A percentile compares a stretch with the other conserved stretches of the same genome.
phyloP scores from a whole-genome alignment of 2,113 vertebrate genomes.

The Chamaea fasciata region DNA sequence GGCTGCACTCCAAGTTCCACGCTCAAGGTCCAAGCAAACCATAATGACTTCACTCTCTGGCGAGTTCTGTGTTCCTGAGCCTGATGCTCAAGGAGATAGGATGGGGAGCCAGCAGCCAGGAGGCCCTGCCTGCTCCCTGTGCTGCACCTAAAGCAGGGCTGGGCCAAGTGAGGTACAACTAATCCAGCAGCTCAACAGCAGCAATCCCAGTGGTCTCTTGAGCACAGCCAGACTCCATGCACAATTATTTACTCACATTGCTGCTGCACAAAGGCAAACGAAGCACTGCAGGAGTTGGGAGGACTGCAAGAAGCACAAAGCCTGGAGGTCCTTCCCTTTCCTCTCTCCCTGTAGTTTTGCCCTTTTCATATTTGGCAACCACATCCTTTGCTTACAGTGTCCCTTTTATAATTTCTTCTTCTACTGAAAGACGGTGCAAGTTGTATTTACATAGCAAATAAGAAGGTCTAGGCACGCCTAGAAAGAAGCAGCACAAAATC shows the following conservation, averaged over 20 bases:
- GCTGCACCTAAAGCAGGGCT: background rate
- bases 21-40: background rate
- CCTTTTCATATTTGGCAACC: background rate
- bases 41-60: background rate
- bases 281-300: background rate
- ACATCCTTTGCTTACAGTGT: background rate
- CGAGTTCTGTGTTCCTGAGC: background rate
- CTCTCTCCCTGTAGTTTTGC: background rate
- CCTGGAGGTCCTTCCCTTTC: background rate
- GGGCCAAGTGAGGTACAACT: background rate
- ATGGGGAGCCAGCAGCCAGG: rapidly evolving
- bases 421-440: background rate
- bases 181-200: background rate
- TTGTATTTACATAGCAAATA: background rate
- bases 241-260: background rate
- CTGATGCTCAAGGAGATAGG: background rate
- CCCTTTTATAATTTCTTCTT: background rate
- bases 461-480: background rate
- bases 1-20: background rate
- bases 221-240: rapidly evolving
- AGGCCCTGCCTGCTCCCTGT: background rate
- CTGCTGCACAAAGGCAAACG: rapidly evolving
- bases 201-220: background rate
- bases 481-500: background rate
- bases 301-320: background rate